phyloP scores from a whole-genome alignment of 2,113 vertebrate species.

The Crotophaga sulcirostris region DNA sequence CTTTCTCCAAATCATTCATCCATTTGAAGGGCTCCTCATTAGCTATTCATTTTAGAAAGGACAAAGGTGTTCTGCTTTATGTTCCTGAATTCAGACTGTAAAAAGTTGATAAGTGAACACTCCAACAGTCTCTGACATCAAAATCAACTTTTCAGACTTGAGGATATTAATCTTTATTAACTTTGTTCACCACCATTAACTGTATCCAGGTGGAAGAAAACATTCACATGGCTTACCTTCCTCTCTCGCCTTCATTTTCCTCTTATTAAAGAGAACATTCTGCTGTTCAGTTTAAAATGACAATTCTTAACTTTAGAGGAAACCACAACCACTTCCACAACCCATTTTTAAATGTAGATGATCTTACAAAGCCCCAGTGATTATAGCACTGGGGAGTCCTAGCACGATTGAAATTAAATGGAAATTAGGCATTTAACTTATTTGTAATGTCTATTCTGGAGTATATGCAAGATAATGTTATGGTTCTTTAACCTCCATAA shows the following conservation, averaged over 20 bases:
- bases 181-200: not conserved
- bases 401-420: not conserved
- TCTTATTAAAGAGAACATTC: not conserved
- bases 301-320: not conserved
- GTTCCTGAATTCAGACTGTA: not conserved
- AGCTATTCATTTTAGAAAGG: not conserved
- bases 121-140: not conserved
- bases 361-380: not conserved
- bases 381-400: not conserved
- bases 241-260: not conserved
- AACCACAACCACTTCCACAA: not conserved
- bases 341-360: not conserved
- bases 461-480: not conserved
- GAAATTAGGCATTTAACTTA: not conserved
- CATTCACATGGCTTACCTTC: not conserved
- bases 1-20: not conserved
- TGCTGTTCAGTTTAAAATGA: not conserved
- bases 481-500: not conserved
- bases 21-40: not conserved
- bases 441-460: not conserved
- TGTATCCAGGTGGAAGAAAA: not conserved
- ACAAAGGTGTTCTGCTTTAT: not conserved
- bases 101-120: not conserved
- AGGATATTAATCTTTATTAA: not conserved
- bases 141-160: not conserved